Base-by-base conservation (phyloP, 2,113 vertebrate genomes). In the Oostethus manadensis region DNA sequence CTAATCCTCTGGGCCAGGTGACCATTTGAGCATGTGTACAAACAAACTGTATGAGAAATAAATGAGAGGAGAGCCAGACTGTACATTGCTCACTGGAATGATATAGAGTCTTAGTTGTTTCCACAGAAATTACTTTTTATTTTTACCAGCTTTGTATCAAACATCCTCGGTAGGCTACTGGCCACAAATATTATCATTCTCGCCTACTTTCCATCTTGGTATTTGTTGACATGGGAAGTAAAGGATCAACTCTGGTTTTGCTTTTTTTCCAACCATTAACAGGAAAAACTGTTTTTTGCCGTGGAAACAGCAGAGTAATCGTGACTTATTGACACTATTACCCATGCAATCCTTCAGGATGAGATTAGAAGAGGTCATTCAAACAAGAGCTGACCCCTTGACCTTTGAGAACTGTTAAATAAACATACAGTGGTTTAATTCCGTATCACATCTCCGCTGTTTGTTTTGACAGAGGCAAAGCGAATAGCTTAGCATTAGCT, bases 1-100 rank as follows among this genome's bases (percentile, higher is more conserved):
- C 76, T 89, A 88, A 89, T 90, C 88, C 87, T 86, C 61, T 70
- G 69, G 76, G 79, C 81, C 78, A 88, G 88, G 86, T 88, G 87
- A 88, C 67, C 84, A 72, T 79, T 80, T 77, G 81, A 71, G 83
- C 64, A 66, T 81, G 70, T 84, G 69, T 84, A 83, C 83, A 80
- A 81, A 85, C 80, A 74, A 65, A 73, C 62, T 76, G 77, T 74
- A 84, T 58, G 76, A 75, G 73, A 80, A 82, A 79, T 68, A 79
- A 73, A 73, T 76, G 74, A 67, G 66, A 73, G 13, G 21, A 76
- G 68, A 68, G 74, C 23, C 69, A 56, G 78, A 50, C 66, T 70
- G 64, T 71, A 69, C 60, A 60, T 58, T 46, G 59, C 72, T 73
- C 74, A 71, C 71, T 69, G 76, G 61, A 80, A 77, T 79, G 21